These are phyloP conservation scores for Brachyhypopomus gauderio DNA, from an alignment of 2,113 vertebrate genomes.

Conservation along the genomic window DNA sequence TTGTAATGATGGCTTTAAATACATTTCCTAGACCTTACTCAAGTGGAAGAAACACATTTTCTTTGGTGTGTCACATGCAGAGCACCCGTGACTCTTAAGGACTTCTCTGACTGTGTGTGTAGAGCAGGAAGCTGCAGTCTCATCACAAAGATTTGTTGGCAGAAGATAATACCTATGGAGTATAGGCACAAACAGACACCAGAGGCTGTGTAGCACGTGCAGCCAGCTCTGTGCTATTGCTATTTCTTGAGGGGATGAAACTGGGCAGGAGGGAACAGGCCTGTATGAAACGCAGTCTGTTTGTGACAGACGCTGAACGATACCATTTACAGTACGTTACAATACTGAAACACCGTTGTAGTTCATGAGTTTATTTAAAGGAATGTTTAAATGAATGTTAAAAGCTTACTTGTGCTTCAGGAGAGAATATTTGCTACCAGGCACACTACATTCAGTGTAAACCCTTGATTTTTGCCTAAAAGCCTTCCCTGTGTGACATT, in stretches of 20 bases:
- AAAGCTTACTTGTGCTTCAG: neutral
- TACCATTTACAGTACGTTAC: slow-evolving; percentile 21
- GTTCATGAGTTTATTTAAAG: slow-evolving; percentile 41
- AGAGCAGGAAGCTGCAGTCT: slow-evolving; percentile 32
- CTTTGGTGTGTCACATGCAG: slow-evolving; percentile 3
- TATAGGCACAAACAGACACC: slow-evolving; percentile 22
- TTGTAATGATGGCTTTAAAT: neutral
- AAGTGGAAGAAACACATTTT: neutral
- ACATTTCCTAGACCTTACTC: neutral
- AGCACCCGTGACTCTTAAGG: neutral
- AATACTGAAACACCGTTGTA: slow-evolving; percentile 30
- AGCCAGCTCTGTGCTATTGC: slow-evolving; percentile 27
- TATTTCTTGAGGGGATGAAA: slow-evolving; percentile 42
- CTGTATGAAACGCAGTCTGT: slow-evolving; percentile 22
- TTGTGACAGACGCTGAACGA: slow-evolving; percentile 15
- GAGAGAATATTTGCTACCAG: neutral
- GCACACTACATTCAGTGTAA: neutral
- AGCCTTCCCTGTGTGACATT: slow-evolving; percentile 23
- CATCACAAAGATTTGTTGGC: slow-evolving; percentile 23
- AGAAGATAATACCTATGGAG: slow-evolving; percentile 39
- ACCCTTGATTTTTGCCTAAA: slow-evolving; percentile 42
- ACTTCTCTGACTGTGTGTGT: slow-evolving; percentile 14
- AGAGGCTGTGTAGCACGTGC: slow-evolving; percentile 16
- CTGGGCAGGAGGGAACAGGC: slow-evolving; percentile 47
- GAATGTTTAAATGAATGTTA: slow-evolving; percentile 40